A percentile compares a stretch with the other conserved stretches of the same genome.
Evolutionary conservation across 2,888 invertebrate species (phyloP).

Genomic region (Chaitophorus viminalis): DNA sequence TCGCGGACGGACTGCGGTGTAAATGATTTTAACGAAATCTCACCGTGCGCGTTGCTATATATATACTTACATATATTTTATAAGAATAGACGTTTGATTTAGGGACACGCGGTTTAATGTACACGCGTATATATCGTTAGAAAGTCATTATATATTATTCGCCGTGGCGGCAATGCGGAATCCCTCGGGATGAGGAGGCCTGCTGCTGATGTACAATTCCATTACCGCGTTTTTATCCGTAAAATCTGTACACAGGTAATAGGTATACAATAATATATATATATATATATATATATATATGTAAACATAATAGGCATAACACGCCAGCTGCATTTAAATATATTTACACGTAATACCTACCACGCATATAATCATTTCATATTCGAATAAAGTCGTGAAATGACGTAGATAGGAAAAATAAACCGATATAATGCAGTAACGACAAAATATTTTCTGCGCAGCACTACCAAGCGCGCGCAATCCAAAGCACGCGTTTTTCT

Average conservation of each 20-base stretch:
- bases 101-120: not conserved
- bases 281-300: too few relatives aligned
- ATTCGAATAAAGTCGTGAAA: not conserved
- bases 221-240: not conserved
- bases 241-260: not conserved
- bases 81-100: constrained; percentile 1
- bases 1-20: too few relatives aligned
- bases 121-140: not conserved
- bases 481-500: too few relatives aligned
- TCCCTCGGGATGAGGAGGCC: constrained; percentile 4
- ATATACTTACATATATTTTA: too few relatives aligned
- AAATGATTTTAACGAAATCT: not conserved
- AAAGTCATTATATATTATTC: constrained; percentile 1
- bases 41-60: not conserved
- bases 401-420: not conserved
- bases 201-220: not conserved
- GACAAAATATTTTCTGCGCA: too few relatives aligned
- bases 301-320: too few relatives aligned
- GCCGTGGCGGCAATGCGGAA: not conserved
- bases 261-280: too few relatives aligned
- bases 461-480: too few relatives aligned
- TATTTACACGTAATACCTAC: not conserved
- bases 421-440: too few relatives aligned
- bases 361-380: not conserved
- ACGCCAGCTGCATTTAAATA: not conserved